Evolutionary conservation across 2,888 invertebrate species (phyloP), one percentile per base, ranked within the genome.

Genomic region (Apeira syringaria): DNA sequence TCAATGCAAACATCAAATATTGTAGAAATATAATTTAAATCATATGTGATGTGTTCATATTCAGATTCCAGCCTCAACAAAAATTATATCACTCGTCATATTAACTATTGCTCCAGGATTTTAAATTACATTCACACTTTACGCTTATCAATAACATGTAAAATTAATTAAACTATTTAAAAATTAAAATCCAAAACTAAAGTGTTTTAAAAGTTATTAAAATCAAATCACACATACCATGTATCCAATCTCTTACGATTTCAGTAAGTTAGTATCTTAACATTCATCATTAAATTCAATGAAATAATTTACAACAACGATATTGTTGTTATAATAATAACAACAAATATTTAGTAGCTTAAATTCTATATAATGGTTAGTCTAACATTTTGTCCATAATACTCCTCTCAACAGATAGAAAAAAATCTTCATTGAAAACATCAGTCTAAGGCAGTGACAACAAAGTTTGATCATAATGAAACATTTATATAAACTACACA

Each of bases 371-470:
- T 20, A 7, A 59, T 59, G 61, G 54, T 72, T 70, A 78, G 52
- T 71, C 75, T 74, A 77, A 74, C 64, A 67, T 66, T 68, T 57
- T 67, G 66, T 75, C 68, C 72, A 74, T 77, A 80, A 80, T 81
- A 83, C 72, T 80, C 64, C 64, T 59, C 74, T 72, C 63, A 78
- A 75, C 69, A 63, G 58, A 80, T 75, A 80, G 70, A 81, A 77
- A 74, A n/a, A 74, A 64, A 69, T 24, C 24, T 78, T 74, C 58
- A 79, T 78, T 78, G 71, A 80, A 81, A 86, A 86, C 75, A 81
- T 86, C 84, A 84, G 85, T 88, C 86, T 77, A 84, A 84, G 86
- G 87, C 87, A 88, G 88, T 87, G 86, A 80, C 74, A 81, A 85
- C 68, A 75, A 74, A 80, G 72, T 83, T 31, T 27, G 18, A 27